A percentile compares a stretch with the other conserved stretches of the same genome.
phyloP scores from a whole-genome alignment of 2,888 invertebrate species.

The Lepetodrilus schrolli region DNA sequence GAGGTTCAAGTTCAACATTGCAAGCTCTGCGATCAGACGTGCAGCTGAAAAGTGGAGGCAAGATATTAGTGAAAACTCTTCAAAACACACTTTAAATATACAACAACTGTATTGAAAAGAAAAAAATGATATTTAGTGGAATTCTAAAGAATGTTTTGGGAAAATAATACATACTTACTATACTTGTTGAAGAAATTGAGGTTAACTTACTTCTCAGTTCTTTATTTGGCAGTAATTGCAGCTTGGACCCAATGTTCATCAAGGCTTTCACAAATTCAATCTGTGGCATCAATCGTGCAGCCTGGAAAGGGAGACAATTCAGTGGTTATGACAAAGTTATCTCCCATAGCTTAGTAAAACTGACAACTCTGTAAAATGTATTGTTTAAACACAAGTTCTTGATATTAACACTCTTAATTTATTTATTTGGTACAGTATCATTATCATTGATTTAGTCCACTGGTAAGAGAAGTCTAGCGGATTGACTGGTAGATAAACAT shows the following conservation, averaged over 20 bases:
- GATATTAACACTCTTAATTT: not conserved
- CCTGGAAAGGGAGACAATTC: constrained; percentile 77
- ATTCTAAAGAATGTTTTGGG: not conserved
- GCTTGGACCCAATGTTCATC: constrained; percentile 88
- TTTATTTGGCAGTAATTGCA: constrained; percentile 88
- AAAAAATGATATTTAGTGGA: not conserved
- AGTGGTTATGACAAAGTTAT: too few relatives aligned
- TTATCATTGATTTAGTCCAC: not conserved
- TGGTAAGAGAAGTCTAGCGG: not conserved
- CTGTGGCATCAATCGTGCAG: constrained; percentile 88
- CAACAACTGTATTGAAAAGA: too few relatives aligned
- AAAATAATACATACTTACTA: not conserved
- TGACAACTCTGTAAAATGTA: too few relatives aligned
- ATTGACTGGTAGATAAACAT: constrained; percentile 29
- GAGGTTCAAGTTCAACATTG: constrained; percentile 94
- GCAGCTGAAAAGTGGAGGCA: constrained; percentile 78
- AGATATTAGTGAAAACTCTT: not conserved
- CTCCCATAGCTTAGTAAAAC: too few relatives aligned
- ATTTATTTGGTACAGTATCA: not conserved
- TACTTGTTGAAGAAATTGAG: not conserved
- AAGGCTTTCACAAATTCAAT: constrained; percentile 90
- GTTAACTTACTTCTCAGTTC: constrained; percentile 84
- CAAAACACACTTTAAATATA: not conserved
- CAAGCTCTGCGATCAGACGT: constrained; percentile 91
- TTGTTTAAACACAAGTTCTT: not conserved